Evolutionary conservation across 2,888 invertebrate genomes (phyloP), one percentile per base, ranked within the genome.

Genomic region (Ctena decussata): DNA sequence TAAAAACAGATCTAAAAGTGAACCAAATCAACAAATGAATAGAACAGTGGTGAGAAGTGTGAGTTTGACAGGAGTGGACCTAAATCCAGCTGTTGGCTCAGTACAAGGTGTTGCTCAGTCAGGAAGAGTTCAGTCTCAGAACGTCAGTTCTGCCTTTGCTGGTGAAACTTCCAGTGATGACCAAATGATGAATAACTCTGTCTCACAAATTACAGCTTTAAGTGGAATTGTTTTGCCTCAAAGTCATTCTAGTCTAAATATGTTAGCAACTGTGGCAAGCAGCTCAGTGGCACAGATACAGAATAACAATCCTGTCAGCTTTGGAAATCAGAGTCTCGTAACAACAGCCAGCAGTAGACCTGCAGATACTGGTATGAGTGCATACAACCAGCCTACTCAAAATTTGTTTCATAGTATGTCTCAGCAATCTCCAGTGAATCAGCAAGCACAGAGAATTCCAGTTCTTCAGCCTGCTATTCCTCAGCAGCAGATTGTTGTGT

Each of bases 401-500:
- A 65, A 65, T 35, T 6, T 65, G 12, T 57, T 57, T 27, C 57
- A 57, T 11, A 57, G 27, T 27, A 57, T 57, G 57, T 27, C 57
- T 27, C 57, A 24, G 27, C 27, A 57, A 27, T 57, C 57, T 8
- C 5, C 24, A 27, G n/a, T 5, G 12, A 57, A 6, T 27, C 57
- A 57, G n/a, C 5, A 3, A n/a, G 27, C 57, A 27, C 65, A 65
- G 21, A 32, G 65, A 21, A 57, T 57, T 8, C 27, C 57, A 57
- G 5, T 57, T 8, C 57, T 5, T 12, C 57, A 57, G 11, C 30
- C 27, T 11, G 11, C 15, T 12, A 72, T 41, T 49, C 60, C 65
- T 8, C 82, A 82, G 37, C 77, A 74, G 30, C 76, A 77, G 3
- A 21, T 77, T 27, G 37, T 77, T 6, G 39, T 72, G 12, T 12